phyloP scores from a whole-genome alignment of 92 coral and sea anemone genomes.

The Siderastrea siderea region DNA sequence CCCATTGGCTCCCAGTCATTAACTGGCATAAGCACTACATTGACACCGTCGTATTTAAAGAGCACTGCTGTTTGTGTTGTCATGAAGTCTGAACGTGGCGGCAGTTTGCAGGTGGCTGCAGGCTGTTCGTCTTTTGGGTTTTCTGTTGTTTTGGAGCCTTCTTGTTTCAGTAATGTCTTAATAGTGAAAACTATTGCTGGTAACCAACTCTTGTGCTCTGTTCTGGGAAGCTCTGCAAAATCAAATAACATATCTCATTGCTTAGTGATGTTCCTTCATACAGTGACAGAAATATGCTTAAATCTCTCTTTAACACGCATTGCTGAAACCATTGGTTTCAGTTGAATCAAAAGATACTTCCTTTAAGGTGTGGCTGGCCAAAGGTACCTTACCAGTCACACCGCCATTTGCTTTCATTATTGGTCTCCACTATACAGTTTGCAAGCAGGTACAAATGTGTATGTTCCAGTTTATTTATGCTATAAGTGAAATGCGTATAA shows the following conservation, averaged over 20 bases:
- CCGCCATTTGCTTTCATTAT: no score
- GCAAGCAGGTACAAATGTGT: no score
- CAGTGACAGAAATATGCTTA: neutral
- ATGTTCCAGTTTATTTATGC: no score
- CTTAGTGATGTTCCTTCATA: neutral
- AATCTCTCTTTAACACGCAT: no score
- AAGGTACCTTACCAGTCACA: no score
- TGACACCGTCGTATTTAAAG: conserved; percentile 88
- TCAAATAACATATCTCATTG: neutral
- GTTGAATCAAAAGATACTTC: no score
- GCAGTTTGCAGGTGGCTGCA: conserved; percentile 40
- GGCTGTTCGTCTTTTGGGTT: conserved; percentile 16
- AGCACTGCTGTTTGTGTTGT: conserved; percentile 85
- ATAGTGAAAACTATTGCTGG: conserved; percentile 94
- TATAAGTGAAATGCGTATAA: no score
- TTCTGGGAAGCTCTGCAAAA: conserved; percentile 92
- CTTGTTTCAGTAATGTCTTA: conserved; percentile 90
- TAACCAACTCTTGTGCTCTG: conserved; percentile 96
- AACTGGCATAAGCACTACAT: conserved; percentile 80
- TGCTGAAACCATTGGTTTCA: no score
- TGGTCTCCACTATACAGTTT: no score
- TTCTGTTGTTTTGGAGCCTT: conserved; percentile 35
- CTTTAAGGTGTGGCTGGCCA: no score
- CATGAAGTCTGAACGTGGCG: conserved; percentile 91
- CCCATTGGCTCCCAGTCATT: conserved; percentile 99